Conservation (phyloP, 1,140 invertebrate species). For the Macrobrachium rosenbergii region DNA sequence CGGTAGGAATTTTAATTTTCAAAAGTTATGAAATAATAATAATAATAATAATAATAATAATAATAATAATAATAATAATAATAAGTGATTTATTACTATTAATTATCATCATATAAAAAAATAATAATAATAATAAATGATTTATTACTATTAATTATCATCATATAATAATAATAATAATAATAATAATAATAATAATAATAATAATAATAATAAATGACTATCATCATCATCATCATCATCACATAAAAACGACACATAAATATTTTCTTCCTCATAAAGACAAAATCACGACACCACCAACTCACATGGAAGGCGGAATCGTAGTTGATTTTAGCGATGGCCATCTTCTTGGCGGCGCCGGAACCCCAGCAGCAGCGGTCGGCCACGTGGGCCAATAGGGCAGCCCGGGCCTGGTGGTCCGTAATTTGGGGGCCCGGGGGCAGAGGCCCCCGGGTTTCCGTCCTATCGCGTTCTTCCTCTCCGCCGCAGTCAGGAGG, state of each 20-base stretch:
- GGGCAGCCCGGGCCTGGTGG: conserved; percentile 72
- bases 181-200: no score
- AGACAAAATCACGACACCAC: background rate
- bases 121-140: no score
- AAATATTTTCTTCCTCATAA: no score
- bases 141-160: no score
- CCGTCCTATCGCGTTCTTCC: conserved; percentile 58
- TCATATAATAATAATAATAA: no score
- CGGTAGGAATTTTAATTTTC: no score
- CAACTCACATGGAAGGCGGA: conserved; percentile 74
- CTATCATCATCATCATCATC: no score
- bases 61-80: background rate
- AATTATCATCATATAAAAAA: background rate
- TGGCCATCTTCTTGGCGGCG: conserved; percentile 73
- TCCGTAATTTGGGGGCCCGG: conserved; percentile 71
- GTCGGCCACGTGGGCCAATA: conserved; percentile 71
- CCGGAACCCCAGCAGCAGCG: conserved; percentile 75
- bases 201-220: no score
- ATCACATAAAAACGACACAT: no score
- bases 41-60: no score
- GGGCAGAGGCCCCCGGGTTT: conserved; percentile 62
- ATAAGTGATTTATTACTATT: no score
- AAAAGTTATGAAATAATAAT: no score
- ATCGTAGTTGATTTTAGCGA: conserved; percentile 72
- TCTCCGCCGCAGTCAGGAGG: conserved; percentile 61